Percentiles rank a stretch among this genome's conserved stretches.
Evolutionary conservation across 35 echinoderm and acorn worm species (phyloP).

Genomic region (Patiria miniata): DNA sequence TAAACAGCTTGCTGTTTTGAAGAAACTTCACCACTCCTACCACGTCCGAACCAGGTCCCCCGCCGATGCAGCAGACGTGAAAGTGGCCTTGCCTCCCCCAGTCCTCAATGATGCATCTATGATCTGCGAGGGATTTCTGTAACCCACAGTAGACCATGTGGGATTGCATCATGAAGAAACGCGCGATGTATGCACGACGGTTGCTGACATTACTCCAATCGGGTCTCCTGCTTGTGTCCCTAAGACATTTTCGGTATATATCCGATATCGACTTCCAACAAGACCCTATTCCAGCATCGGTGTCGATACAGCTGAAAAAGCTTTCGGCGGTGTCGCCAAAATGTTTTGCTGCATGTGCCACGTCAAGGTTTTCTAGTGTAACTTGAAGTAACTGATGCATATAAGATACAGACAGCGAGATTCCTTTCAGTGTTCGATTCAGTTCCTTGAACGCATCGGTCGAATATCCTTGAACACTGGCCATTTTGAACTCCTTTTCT

Average conservation of each 20-base stretch:
- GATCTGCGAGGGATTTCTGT: not conserved
- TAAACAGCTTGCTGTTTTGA: not conserved
- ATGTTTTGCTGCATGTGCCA: not conserved
- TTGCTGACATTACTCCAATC: not conserved
- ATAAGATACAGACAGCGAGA: too few species aligned
- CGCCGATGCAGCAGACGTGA: not conserved
- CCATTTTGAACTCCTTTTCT: too few species aligned
- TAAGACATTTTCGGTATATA: not conserved
- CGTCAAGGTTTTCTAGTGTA: too few species aligned
- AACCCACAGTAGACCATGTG: not conserved
- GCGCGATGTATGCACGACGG: not conserved
- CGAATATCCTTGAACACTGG: too few species aligned
- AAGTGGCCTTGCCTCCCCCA: not conserved
- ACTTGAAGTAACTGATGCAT: too few species aligned
- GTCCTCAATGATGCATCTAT: not conserved
- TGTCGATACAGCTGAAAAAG: not conserved
- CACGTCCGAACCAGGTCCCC: constrained; percentile 6
- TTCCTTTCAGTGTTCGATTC: too few species aligned
- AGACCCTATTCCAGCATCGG: not conserved
- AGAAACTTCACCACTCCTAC: not conserved
- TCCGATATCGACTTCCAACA: not conserved
- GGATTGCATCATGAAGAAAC: not conserved
- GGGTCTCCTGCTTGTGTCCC: not conserved
- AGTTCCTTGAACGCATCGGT: too few species aligned
- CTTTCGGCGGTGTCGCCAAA: not conserved